Evolutionary conservation across 1,140 invertebrate genomes (phyloP).

Genomic region (Nephila pilipes): DNA sequence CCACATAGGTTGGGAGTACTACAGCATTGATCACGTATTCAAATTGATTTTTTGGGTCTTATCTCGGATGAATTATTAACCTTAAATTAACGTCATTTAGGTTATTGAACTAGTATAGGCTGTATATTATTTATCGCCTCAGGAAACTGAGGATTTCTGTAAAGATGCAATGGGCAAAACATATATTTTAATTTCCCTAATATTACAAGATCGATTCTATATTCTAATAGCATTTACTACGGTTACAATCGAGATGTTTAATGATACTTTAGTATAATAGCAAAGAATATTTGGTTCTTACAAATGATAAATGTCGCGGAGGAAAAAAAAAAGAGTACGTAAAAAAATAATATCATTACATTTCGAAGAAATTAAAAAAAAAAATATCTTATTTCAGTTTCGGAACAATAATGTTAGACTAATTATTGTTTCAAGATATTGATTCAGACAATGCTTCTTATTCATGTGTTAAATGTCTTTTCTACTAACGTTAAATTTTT

Average conservation of each 20-base stretch:
- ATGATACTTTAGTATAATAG: not conserved
- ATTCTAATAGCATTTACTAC: not conserved
- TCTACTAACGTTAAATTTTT: no score
- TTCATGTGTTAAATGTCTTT: no score
- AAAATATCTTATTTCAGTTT: no score
- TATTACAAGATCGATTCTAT: not conserved
- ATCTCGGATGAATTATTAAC: conserved; percentile 12
- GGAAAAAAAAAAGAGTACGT: not conserved
- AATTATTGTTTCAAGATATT: no score
- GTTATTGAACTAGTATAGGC: not conserved
- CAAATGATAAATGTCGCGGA: not conserved
- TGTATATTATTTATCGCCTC: not conserved
- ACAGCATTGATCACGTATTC: not conserved
- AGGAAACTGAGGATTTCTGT: not conserved
- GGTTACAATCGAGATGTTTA: not conserved
- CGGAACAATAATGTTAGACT: no score
- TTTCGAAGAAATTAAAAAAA: no score
- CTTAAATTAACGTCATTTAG: conserved; percentile 23
- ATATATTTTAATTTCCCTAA: not conserved
- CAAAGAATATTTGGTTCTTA: not conserved
- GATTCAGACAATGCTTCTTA: no score
- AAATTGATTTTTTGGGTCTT: conserved; percentile 20
- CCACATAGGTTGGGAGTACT: not conserved
- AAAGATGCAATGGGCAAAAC: not conserved
- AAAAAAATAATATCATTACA: no score